Percentiles rank a stretch among this genome's conserved stretches.
phyloP scores from a whole-genome alignment of 1,140 invertebrate genomes.

The Aphaenogaster floridana region DNA sequence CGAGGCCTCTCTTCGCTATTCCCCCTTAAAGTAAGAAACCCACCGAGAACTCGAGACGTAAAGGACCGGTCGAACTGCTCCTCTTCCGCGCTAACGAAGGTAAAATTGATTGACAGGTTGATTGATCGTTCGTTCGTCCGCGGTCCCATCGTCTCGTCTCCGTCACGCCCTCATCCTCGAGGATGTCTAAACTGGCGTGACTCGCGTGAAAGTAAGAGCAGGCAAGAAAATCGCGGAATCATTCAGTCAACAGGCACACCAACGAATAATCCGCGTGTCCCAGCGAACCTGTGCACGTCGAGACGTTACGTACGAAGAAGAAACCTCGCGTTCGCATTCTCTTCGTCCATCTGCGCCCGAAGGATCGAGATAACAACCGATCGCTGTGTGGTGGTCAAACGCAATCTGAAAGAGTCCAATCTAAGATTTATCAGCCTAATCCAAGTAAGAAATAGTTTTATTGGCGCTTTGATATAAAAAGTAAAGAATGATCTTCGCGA shows the following conservation, averaged over 20 bases:
- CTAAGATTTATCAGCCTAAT: not conserved
- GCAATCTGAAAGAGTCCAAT: not conserved
- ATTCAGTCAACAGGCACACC: constrained; percentile 62
- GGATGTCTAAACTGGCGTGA: constrained; percentile 30
- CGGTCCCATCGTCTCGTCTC: not conserved
- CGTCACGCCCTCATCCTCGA: not conserved
- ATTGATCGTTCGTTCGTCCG: not conserved
- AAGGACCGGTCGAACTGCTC: not conserved
- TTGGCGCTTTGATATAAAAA: not conserved
- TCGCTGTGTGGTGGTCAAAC: not conserved
- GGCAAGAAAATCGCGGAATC: constrained; percentile 61
- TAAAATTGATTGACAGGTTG: not conserved
- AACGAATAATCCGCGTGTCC: constrained; percentile 2
- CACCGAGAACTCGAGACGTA: not conserved
- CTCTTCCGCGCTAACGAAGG: not conserved
- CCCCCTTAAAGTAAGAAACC: not conserved
- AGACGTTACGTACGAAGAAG: not conserved
- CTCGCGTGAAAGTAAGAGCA: constrained; percentile 62
- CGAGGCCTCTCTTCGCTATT: constrained; percentile 16
- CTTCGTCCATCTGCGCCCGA: not conserved
- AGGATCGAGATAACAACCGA: constrained; percentile 20
- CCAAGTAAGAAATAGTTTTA: not conserved
- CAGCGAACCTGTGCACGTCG: not conserved
- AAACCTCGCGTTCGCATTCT: not conserved
- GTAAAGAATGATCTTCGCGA: not conserved